Percentiles rank a stretch among this genome's conserved stretches.
Conservation (phyloP, 92 coral and sea anemone genomes). For the Epizoanthus fatuus region DNA sequence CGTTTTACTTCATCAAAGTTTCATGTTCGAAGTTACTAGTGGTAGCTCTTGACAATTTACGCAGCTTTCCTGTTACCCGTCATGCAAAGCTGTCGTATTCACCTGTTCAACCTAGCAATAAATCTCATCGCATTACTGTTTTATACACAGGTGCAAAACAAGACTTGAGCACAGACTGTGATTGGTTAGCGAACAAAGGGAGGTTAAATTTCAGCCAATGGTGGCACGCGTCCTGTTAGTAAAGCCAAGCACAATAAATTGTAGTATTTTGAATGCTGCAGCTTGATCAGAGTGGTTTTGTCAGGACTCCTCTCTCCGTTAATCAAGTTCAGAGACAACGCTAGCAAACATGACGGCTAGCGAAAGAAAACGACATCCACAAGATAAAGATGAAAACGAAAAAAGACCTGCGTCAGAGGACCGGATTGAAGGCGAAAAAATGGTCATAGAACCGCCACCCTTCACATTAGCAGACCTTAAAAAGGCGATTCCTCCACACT, state of each 20-base stretch:
- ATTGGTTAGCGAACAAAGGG: slow-evolving; percentile 17
- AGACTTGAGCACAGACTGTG: not conserved
- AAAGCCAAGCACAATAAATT: slow-evolving; percentile 35
- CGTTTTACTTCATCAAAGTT: slow-evolving; percentile 23
- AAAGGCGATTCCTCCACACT: slow-evolving; percentile 88
- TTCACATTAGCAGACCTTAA: slow-evolving; percentile 85
- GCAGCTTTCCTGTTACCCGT: slow-evolving; percentile 12
- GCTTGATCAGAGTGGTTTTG: slow-evolving; percentile 19
- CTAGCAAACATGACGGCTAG: slow-evolving; percentile 9
- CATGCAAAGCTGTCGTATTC: not conserved
- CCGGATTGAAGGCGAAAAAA: not conserved
- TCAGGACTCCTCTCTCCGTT: not conserved
- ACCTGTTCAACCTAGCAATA: slow-evolving; percentile 29
- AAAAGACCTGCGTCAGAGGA: not conserved
- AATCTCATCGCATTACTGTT: slow-evolving; percentile 1
- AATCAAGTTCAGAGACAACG: slow-evolving; percentile 10
- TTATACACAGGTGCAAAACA: not conserved
- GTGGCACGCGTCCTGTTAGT: slow-evolving; percentile 3
- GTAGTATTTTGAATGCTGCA: slow-evolving; percentile 12
- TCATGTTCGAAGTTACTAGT: slow-evolving; percentile 23
- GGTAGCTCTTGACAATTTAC: not conserved
- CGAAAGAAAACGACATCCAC: slow-evolving; percentile 22
- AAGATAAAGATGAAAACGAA: not conserved
- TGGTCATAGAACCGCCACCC: slow-evolving; percentile 61
- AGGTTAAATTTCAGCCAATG: slow-evolving; percentile 16